A percentile compares a stretch with the other conserved stretches of the same genome.
These are phyloP conservation scores for Probaryconus sp. DNA, from an alignment of 1,140 invertebrate genomes.

Conservation along the genomic window DNA sequence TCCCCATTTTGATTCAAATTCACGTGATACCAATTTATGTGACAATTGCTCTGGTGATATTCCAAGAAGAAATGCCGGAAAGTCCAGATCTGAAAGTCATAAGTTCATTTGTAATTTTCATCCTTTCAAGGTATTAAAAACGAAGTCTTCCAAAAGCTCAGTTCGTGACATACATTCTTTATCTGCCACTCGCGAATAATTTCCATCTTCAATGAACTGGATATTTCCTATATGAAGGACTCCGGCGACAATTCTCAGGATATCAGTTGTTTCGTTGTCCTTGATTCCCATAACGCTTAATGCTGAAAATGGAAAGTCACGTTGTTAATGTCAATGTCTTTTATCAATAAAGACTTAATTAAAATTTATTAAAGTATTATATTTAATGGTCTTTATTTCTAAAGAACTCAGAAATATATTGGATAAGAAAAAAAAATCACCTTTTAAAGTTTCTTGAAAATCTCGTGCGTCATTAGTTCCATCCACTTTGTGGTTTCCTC, in stretches of 20 bases:
- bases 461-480: constrained; percentile 85
- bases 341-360: no score
- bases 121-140: no score
- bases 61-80: constrained; percentile 83
- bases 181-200: constrained; percentile 82
- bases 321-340: constrained; percentile 13
- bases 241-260: constrained; percentile 82
- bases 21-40: constrained; percentile 82
- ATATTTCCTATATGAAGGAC: constrained; percentile 87
- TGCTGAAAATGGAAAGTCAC: constrained; percentile 76
- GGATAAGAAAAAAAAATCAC: constrained; percentile 70
- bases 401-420: no score
- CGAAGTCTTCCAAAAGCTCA: constrained; percentile 7
- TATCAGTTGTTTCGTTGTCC: constrained; percentile 80
- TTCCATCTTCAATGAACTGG: constrained; percentile 81
- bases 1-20: constrained; percentile 88
- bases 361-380: no score
- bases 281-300: constrained; percentile 84
- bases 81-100: constrained; percentile 81
- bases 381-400: no score
- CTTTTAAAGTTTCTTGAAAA: constrained; percentile 84
- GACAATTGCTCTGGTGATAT: constrained; percentile 81
- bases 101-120: no score
- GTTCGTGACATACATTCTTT: constrained; percentile 79
- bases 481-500: constrained; percentile 82